These are phyloP conservation scores for Mythimna albipuncta DNA, from an alignment of 2,888 invertebrate genomes.

Conservation along the genomic window DNA sequence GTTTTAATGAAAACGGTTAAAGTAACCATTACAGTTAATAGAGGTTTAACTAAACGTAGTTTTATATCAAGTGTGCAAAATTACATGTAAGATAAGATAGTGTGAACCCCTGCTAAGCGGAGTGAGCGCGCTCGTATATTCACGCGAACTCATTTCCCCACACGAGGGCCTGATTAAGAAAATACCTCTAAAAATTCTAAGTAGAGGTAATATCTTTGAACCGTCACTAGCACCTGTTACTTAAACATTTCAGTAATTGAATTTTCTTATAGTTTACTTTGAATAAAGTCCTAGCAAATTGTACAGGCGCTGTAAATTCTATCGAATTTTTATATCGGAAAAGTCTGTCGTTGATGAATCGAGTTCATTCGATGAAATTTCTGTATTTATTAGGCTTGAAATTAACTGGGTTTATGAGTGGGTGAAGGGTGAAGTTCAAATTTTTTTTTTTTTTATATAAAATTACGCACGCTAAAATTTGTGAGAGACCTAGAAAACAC, in stretches of 20 bases:
- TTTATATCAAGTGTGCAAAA: slow-evolving; percentile 53
- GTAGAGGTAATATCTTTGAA: slow-evolving; percentile 52
- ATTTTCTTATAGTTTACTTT: slow-evolving; percentile 54
- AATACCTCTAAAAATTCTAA: slow-evolving; percentile 59
- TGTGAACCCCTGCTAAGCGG: slow-evolving; percentile 50
- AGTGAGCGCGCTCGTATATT: slow-evolving; percentile 56
- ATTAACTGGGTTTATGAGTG: slow-evolving; percentile 35
- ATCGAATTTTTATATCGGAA: slow-evolving; percentile 55
- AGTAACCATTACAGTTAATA: slow-evolving; percentile 51
- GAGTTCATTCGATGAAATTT: slow-evolving; percentile 45
- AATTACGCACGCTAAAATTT: slow-evolving; percentile 2
- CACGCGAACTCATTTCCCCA: slow-evolving; percentile 59
- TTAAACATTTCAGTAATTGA: slow-evolving; percentile 62
- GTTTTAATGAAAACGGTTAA: slow-evolving; percentile 48
- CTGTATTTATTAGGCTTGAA: slow-evolving; percentile 49
- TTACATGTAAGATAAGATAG: slow-evolving; percentile 61
- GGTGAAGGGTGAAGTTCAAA: not conserved
- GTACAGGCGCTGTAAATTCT: slow-evolving; percentile 35
- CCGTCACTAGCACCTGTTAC: slow-evolving; percentile 65
- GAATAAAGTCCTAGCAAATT: slow-evolving; percentile 51
- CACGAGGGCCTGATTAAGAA: slow-evolving; percentile 63
- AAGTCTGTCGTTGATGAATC: slow-evolving; percentile 58
- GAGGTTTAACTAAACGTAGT: slow-evolving; percentile 46
- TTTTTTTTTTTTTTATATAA: slow-evolving; percentile 1
- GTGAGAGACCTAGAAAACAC: not conserved